Evolutionary conservation across 2,888 invertebrate genomes (phyloP), one percentile per base, ranked within the genome.

Genomic region (Dendrolimus pini): DNA sequence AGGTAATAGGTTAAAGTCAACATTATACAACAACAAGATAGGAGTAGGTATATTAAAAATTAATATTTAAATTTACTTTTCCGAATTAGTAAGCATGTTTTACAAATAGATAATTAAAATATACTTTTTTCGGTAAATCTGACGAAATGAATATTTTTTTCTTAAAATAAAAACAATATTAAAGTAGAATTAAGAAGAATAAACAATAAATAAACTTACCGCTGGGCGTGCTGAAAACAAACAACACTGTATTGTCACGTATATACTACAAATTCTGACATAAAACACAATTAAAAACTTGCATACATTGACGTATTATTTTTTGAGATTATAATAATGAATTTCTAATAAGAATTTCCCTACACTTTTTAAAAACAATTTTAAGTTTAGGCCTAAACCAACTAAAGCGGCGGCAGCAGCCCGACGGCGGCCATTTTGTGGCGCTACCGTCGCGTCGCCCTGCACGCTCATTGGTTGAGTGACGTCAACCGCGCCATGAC

Each of bases 401-500:
- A 73, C 68, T 77, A 77, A 78, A 80, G 88, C 89, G 88, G 82
- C 87, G 85, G 85, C 82, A 74, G 74, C 62, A 68, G 75, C 68
- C 83, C 83, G 85, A 69, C 85, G 88, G 87, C 86, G 77, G 90
- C 89, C 90, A 89, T 90, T 75, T 90, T 89, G 89, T 86, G 89
- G 88, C 89, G 89, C 89, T 88, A 78, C 78, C 73, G 80, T 89
- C 89, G 88, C 83, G 75, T 71, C 70, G 77, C 74, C 66, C 77
- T 70, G 65, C 69, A 72, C 80, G 84, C 86, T 85, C 83, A 89
- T 89, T 89, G 89, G 89, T 71, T 74, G 85, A 85, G 78, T 89
- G 89, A 89, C 89, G 89, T 89, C 89, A 88, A 80, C 69, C 80
- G 75, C 86, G 85, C 86, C 87, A 88, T 89, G 85, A 85, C 87